phyloP scores from a whole-genome alignment of 2,113 vertebrate species.

The Canis aureus region DNA sequence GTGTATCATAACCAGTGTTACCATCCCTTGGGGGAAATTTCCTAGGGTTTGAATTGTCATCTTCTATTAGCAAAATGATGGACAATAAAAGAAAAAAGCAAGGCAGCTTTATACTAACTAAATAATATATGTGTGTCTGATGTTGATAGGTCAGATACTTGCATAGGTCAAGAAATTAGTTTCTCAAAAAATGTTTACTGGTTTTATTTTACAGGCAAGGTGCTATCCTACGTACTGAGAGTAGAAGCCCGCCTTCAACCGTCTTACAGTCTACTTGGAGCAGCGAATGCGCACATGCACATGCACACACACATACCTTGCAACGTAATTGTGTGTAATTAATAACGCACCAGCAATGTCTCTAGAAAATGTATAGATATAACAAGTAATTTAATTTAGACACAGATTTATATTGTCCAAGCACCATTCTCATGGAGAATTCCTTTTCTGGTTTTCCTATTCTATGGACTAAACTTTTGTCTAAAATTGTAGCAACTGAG shows the following conservation, averaged over 20 bases:
- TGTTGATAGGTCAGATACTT: background rate
- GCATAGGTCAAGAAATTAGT: background rate
- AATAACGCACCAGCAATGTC: background rate
- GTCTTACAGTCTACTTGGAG: background rate
- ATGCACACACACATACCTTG: no score
- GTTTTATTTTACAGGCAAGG: background rate
- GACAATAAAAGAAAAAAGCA: constrained; percentile 74
- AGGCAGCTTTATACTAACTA: background rate
- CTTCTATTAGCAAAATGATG: constrained; percentile 36
- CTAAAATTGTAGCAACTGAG: background rate
- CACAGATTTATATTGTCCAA: background rate
- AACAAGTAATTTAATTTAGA: background rate
- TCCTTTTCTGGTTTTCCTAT: background rate
- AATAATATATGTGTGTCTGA: background rate
- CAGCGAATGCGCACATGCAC: background rate
- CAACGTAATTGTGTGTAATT: background rate
- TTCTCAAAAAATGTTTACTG: background rate
- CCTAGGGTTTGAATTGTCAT: constrained; percentile 66
- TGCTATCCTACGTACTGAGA: background rate
- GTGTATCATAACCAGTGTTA: constrained; percentile 70
- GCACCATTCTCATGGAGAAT: background rate
- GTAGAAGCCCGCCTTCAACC: background rate
- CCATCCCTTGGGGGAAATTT: constrained; percentile 56
- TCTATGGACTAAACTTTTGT: background rate
- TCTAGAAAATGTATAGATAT: background rate